Evolutionary conservation across 2,113 vertebrate species (phyloP), one percentile per base, ranked within the genome.

Genomic region (Amphilophus citrinellus): DNA sequence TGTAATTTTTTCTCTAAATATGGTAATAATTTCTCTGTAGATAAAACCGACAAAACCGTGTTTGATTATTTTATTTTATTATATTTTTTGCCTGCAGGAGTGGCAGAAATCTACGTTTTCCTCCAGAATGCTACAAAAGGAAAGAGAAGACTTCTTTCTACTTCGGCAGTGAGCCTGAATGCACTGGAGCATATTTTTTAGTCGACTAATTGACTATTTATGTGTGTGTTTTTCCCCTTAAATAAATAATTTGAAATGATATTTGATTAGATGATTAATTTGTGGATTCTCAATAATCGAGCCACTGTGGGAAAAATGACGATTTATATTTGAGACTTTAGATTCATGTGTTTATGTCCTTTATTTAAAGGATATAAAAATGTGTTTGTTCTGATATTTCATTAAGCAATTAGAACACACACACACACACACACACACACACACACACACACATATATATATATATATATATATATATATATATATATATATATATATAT

Each of bases 61-160:
- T 4, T 15, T 24, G 15, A 0, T 53, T 22, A 57, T 37, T 0
- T 42, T 20, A 53, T 82, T 84, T 35, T 1, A 78, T 15, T 83
- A 56, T 8, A 61, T 86, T 83, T 82, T 56, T 18, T 89, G 22
- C 84, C 58, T 88, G 17, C 83, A 90, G 89, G 87, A 80, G 6
- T 44, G 61, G 44, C 18, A 44, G 42, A 65, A 42, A 82, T 44
- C 75, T 18, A 2, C 65, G 3, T 2, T 61, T 35, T 61, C 56
- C 0, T 30, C 62, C 24, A 57, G 18, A 80, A 39, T 84, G 61
- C 47, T 68, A 30, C 65, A 71, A 50, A 24, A 50, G 50, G 66
- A 30, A 71, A 5, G 24, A 53, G 65, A 32, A 32, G 44, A 50
- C 66, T 20, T 50, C 24, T 2, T 71, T 71, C 44, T 44, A 13